Base-by-base conservation (phyloP, 2,888 invertebrate species). In the Netelia fuscicornis region DNA sequence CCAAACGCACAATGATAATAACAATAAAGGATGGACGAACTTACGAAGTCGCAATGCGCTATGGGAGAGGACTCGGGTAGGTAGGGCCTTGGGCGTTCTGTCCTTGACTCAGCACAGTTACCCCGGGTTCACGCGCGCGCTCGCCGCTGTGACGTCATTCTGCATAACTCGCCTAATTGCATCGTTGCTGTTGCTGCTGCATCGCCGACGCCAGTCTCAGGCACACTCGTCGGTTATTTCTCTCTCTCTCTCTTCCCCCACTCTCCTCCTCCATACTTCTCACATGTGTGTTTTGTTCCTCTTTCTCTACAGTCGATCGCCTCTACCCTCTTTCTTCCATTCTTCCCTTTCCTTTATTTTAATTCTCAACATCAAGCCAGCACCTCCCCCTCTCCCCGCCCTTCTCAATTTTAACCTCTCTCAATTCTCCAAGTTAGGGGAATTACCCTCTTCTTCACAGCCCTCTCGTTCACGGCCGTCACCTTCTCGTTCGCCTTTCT, bases 61-160 rank as follows among this genome's bases (percentile, higher is more conserved):
- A 48, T 48, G 48, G 48, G 48, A 48, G 30, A 30, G 30, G 48
- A 48, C 48, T 48, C 13, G 9, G 48, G 48, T 48, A 80, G 85
- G 71, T 86, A 90, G 93, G 91, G 92, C 93, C 93, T 93, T 93
- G 93, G 92, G 86, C 90, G 88, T 90, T 87, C 91, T 93, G 93
- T 93, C 93, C 93, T 93, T 93, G 93, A 93, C 93, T 93, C 93
- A 92, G 93, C 93, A 93, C 93, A 93, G 93, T 93, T 93, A 93
- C 93, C 93, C 93, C 93, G 91, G 90, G 80, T 78, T 84, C 58
- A 78, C 75, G 85, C 75, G 82, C 82, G 85, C 80, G 17, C 17
- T 85, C 83, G 71, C 78, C 89, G 90, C 90, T 93, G 92, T 93
- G 93, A 93, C 93, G 93, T 93, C 93, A 93, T 90, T 93, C 92